Conservation (phyloP, 2,797 vertebrate species). For the Arvicola amphibius region DNA sequence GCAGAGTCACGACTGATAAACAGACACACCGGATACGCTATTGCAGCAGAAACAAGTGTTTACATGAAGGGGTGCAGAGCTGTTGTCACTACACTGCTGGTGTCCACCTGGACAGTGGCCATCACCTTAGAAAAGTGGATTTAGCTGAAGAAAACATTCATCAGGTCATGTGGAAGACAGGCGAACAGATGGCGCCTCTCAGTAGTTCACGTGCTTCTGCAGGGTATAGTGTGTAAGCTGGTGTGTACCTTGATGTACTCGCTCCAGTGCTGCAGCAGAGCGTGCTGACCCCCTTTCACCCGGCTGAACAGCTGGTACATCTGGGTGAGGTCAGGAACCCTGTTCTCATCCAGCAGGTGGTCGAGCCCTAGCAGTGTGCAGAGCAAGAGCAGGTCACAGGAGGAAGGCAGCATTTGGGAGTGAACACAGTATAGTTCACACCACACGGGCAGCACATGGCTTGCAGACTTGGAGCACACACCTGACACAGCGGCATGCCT, state of each 20-base stretch:
- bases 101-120: background rate
- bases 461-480: background rate
- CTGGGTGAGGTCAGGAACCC: constrained; percentile 89
- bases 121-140: background rate
- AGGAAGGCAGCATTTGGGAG: background rate
- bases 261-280: constrained; percentile 90
- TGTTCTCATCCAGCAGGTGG: constrained; percentile 89
- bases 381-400: background rate
- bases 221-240: background rate
- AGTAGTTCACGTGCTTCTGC: background rate
- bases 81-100: background rate
- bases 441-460: background rate
- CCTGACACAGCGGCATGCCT: too few species aligned
- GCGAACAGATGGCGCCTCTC: background rate
- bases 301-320: constrained; percentile 90
- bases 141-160: background rate
- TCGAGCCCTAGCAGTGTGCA: constrained; percentile 85
- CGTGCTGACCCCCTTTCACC: constrained; percentile 89
- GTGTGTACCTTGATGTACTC: constrained; percentile 90
- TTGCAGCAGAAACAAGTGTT: background rate
- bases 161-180: background rate
- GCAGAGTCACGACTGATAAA: background rate
- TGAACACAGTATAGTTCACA: background rate
- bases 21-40: background rate
- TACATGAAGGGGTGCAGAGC: background rate